Evolutionary conservation across 2,113 vertebrate genomes (phyloP), one percentile per base, ranked within the genome.

Genomic region (Calonectris borealis): DNA sequence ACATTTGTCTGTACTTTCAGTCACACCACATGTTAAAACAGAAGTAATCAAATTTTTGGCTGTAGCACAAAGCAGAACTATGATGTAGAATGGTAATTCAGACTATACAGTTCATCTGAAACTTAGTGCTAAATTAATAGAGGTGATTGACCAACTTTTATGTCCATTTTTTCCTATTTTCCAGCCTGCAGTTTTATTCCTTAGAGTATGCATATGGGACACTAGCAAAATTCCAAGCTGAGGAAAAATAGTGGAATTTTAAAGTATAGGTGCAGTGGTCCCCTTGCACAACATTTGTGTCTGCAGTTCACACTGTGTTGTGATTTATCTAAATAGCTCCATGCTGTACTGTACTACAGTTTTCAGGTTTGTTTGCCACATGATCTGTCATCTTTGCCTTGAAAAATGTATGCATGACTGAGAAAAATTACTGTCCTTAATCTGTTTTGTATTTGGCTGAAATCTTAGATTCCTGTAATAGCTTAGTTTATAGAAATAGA

Each of bases 401-500:
- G 95, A 90, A 95, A 94, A 96, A 88, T 61, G 22, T 78, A 55
- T 96, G 96, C 94, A 95, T 94, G 93, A 70, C 55, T 93, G 72
- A 86, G 51, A 85, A 90, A 78, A 92, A 76, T 32, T 66, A 84
- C 21, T 86, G 46, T 88, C 61, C 51, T 92, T 92, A 78, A 81
- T 62, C 38, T 88, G 62, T 60, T 93, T 70, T 85, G 80, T 89
- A 88, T 89, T 95, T 96, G 84, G 82, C 75, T 81, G 54, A 88
- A 94, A 72, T 88, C 19, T 73, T 90, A 93, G 94, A 93, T 68
- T 90, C 87, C 78, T 94, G 42, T 89, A 84, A 46, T 84, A 83
- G 44, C 36, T 91, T 94, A 78, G 62, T 83, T 51, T 82, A 25
- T 96, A 95, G 86, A 93, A 95, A 69, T 42, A 22, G 69, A 83